These are phyloP conservation scores for Drosophila bifasciata DNA, from an alignment of 1,140 invertebrate species.

Conservation along the genomic window DNA sequence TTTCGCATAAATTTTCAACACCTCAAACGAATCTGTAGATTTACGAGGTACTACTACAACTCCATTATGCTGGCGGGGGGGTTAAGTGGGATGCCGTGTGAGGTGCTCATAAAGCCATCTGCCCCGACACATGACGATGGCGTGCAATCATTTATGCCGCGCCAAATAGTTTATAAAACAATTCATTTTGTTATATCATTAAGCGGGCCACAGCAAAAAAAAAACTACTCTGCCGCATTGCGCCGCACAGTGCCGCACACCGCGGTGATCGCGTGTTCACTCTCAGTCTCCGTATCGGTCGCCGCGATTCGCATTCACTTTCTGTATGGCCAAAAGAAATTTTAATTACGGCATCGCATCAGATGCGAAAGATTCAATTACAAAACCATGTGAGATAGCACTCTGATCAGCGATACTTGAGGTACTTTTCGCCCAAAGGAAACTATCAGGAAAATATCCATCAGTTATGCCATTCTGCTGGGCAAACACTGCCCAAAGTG, in stretches of 20 bases:
- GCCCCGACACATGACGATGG: conserved; percentile 13
- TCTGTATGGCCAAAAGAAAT: conserved; percentile 26
- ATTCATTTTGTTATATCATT: conserved; percentile 79
- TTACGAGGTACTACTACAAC: conserved; percentile 43
- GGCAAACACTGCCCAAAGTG: too few species aligned
- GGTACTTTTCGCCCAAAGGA: neutral
- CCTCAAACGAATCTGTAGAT: conserved; percentile 27
- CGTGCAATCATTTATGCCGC: conserved; percentile 65
- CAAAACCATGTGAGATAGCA: conserved; percentile 47
- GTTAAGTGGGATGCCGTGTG: conserved; percentile 40
- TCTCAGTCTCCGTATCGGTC: conserved; percentile 7
- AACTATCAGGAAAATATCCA: neutral
- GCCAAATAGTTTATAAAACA: conserved; percentile 71
- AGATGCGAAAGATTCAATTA: conserved; percentile 63
- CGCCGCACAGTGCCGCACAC: conserved; percentile 30
- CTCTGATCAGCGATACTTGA: conserved; percentile 32
- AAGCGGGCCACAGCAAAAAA: conserved; percentile 9
- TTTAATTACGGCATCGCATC: conserved; percentile 61
- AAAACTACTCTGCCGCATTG: conserved; percentile 18
- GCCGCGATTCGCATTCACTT: conserved; percentile 34
- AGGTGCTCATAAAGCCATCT: conserved; percentile 28
- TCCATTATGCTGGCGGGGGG: conserved; percentile 19
- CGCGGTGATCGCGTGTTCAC: conserved; percentile 55
- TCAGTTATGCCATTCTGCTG: too few species aligned
- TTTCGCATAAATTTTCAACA: conserved; percentile 51